These are phyloP conservation scores for Camptogramma bilineatum DNA, from an alignment of 2,888 invertebrate genomes.

Conservation along the genomic window DNA sequence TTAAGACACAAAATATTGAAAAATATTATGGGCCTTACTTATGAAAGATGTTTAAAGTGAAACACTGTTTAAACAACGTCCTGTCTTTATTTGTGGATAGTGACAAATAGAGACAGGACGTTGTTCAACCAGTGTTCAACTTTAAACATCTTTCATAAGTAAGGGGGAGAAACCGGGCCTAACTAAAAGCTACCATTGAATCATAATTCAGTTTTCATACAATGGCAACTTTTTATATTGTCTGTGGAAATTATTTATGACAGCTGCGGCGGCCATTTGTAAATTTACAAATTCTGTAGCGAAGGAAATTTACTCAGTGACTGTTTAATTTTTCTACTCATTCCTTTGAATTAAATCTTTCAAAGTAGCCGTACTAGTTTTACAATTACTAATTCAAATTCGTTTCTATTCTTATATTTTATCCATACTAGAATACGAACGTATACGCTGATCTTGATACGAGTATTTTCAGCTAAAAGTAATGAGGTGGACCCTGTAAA, in stretches of 20 bases:
- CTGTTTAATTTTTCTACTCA: slow-evolving; percentile 25
- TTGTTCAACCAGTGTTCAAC: too few species aligned
- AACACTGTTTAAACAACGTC: too few species aligned
- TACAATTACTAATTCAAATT: slow-evolving; percentile 42
- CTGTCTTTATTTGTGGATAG: too few species aligned
- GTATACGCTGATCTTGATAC: slow-evolving; percentile 43
- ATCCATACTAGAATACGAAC: slow-evolving; percentile 34
- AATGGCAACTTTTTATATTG: slow-evolving; percentile 6
- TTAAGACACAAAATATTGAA: too few species aligned
- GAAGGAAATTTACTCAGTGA: slow-evolving; percentile 20
- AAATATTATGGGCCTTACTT: too few species aligned
- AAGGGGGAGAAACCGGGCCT: neutral
- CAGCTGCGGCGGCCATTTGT: slow-evolving; percentile 74
- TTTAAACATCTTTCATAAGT: too few species aligned
- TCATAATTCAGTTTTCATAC: neutral
- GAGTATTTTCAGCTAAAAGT: slow-evolving; percentile 42
- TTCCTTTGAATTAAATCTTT: slow-evolving; percentile 45
- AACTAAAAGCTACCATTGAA: neutral
- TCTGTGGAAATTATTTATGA: slow-evolving; percentile 46
- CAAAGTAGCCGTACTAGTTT: slow-evolving; percentile 40
- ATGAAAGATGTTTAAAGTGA: too few species aligned
- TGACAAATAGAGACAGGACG: too few species aligned
- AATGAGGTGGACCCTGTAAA: slow-evolving; percentile 66
- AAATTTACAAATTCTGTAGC: slow-evolving; percentile 43
- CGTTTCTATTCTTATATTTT: slow-evolving; percentile 45